Percentiles rank a stretch among this genome's conserved stretches.
Evolutionary conservation across 1,140 invertebrate genomes (phyloP).

Genomic region (Rhagoletis zephyria): DNA sequence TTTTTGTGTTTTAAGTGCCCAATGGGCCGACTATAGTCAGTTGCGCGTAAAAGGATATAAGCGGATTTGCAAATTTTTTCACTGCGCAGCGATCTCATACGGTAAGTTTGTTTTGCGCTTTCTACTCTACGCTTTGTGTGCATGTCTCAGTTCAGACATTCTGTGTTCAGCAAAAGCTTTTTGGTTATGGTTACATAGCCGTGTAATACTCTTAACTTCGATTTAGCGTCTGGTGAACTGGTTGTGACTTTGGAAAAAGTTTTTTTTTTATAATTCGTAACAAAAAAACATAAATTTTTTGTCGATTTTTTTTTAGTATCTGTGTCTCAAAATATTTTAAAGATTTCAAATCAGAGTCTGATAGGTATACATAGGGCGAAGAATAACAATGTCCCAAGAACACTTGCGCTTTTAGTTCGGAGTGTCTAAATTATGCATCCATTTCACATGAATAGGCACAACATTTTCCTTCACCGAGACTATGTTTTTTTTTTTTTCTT

Average conservation of each 20-base stretch:
- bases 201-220: not conserved
- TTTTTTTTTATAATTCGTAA: no score
- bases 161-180: not conserved
- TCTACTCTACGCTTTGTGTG: not conserved
- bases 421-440: no score
- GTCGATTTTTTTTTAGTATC: no score
- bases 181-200: not conserved
- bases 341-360: no score
- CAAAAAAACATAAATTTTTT: not conserved
- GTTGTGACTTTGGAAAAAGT: not conserved
- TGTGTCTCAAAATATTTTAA: no score
- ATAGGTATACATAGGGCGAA: no score
- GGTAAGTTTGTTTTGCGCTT: not conserved
- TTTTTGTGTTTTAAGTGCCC: not conserved
- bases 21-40: not conserved
- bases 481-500: no score
- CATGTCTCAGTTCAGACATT: not conserved
- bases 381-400: no score
- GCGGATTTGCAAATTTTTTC: conserved; percentile 32
- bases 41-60: conserved; percentile 41
- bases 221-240: not conserved
- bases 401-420: no score
- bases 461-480: no score
- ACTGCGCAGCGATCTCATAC: not conserved
- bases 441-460: no score